These are phyloP conservation scores for Protonibea diacanthus DNA, from an alignment of 2,797 vertebrate genomes.

Conservation along the genomic window DNA sequence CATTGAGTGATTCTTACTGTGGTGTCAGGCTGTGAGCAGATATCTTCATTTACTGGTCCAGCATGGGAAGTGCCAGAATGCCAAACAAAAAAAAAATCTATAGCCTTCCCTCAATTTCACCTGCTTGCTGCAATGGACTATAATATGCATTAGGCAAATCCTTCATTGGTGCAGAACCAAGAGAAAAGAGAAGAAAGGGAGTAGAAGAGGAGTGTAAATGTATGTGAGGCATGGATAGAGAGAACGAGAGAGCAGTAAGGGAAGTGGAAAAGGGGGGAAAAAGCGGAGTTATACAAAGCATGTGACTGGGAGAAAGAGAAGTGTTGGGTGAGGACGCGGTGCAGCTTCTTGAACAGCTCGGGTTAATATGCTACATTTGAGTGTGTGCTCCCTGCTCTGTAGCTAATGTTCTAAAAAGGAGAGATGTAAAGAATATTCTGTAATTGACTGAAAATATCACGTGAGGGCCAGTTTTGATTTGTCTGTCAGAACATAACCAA, in stretches of 20 bases:
- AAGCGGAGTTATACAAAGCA: background rate
- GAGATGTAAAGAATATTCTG: background rate
- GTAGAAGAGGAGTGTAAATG: background rate
- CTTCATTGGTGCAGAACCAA: constrained; percentile 1
- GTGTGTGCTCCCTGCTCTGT: constrained; percentile 8
- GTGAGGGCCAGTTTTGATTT: background rate
- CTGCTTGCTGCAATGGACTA: background rate
- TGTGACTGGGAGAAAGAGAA: background rate
- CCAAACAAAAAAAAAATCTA: constrained; percentile 6
- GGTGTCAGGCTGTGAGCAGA: background rate
- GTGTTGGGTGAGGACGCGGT: background rate
- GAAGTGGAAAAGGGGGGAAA: background rate
- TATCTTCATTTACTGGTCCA: constrained; percentile 5
- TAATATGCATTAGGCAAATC: constrained; percentile 17
- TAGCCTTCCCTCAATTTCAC: constrained; percentile 11
- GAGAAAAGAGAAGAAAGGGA: background rate
- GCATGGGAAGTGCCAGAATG: background rate
- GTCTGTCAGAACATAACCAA: background rate
- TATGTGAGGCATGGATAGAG: background rate
- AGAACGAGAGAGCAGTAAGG: background rate
- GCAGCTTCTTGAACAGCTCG: constrained; percentile 19
- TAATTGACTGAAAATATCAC: constrained; percentile 6
- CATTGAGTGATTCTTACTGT: constrained; percentile 8
- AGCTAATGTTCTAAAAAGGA: constrained; percentile 21
- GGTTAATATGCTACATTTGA: constrained; percentile 14